Base-by-base conservation (phyloP, 2,888 invertebrate genomes). In the Tenthredo mesomela region DNA sequence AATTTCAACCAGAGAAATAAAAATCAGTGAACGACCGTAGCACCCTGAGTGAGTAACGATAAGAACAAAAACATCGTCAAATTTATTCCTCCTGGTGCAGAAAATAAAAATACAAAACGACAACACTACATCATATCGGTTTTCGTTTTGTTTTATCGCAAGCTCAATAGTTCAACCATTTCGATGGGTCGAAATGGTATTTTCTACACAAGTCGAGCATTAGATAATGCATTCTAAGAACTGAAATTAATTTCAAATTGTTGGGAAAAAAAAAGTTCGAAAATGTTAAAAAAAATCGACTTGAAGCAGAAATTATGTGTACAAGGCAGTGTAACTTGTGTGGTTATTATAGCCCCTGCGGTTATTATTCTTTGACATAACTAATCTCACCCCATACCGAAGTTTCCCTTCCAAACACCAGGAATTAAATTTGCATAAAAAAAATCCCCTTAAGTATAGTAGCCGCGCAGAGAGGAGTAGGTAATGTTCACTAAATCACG, bases 401-500 rank as follows among this genome's bases (percentile, higher is more conserved):
- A 61, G 10, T 10, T 25, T 61, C 25, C 61, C 4, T 61, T 3
- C 61, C 25, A 61, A 61, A 25, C 25, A 25, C 61, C 25, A 61
- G 25, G 61, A 25, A 61, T 21, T 61, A 25, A 61, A 61, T 61
- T 61, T 61, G 25, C 61, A 61, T 61, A 12, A 61, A 61, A 61
- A 61, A 58, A n/a, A 50, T 1, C 12, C 3, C 25, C 61, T 25
- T 25, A 61, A 61, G 61, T 61, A 47, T 47, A 61, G 61, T 25
- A 61, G 61, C 61, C 61, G 25, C 61, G 25, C 21, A 61, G 12
- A 61, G 61, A 61, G 61, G 25, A 61, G 61, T 47, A 47, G 47
- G 47, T 61, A 61, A 61, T 61, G 61, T 61, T 61, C 61, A 61
- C 61, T 61, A 21, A 61, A 61, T 61, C 61, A 61, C 61, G 61